These are phyloP conservation scores for Aldabrachelys gigantea DNA, from an alignment of 2,113 vertebrate species.

Conservation along the genomic window DNA sequence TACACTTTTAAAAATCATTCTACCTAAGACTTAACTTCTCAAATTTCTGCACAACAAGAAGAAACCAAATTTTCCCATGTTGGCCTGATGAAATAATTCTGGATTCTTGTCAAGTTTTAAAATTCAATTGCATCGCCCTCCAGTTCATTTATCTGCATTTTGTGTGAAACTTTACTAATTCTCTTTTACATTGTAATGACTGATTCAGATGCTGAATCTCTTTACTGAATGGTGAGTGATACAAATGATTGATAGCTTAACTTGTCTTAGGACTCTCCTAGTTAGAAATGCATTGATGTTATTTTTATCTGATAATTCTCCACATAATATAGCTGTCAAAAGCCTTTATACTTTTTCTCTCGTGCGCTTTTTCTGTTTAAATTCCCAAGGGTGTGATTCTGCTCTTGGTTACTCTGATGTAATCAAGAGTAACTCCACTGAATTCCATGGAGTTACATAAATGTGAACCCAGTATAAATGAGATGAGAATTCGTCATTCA, in stretches of 20 bases:
- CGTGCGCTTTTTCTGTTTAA: conserved; percentile 46
- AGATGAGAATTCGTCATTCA: conserved; percentile 4
- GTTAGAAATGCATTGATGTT: conserved; percentile 50
- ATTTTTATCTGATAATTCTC: conserved; percentile 50
- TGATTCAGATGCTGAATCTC: conserved; percentile 71
- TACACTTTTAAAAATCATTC: background rate
- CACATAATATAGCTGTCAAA: conserved; percentile 52
- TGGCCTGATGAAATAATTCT: conserved; percentile 67
- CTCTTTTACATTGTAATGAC: conserved; percentile 73
- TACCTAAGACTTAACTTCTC: background rate
- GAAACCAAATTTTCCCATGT: conserved; percentile 42
- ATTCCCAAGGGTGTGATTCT: background rate
- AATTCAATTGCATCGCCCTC: conserved; percentile 70
- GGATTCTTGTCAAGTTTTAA: conserved; percentile 63
- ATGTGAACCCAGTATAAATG: conserved; percentile 26
- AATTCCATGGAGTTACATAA: background rate
- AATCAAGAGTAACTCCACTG: conserved; percentile 33
- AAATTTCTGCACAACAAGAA: background rate
- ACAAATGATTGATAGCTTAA: conserved; percentile 53
- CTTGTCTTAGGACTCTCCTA: conserved; percentile 44
- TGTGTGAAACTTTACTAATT: conserved; percentile 75
- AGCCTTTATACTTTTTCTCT: conserved; percentile 35
- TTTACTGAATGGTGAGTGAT: conserved; percentile 38
- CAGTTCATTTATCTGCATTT: conserved; percentile 72
- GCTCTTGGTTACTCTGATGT: background rate